phyloP scores from a whole-genome alignment of 2,888 invertebrate species.

The Blera fallax region DNA sequence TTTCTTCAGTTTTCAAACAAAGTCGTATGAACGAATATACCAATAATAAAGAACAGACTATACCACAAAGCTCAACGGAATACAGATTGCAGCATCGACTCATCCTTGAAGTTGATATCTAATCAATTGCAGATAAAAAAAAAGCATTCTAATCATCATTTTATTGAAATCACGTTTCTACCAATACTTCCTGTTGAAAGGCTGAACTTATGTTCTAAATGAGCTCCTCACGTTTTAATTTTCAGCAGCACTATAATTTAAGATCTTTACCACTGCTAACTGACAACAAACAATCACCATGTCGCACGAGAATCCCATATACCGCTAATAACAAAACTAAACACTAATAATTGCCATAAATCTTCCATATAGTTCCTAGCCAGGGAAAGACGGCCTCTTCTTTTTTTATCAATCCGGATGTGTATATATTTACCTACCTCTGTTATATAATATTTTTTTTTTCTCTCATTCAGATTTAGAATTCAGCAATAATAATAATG shows the following conservation, averaged over 20 bases:
- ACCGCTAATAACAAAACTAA: constrained; percentile 37
- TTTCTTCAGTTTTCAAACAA: too few species aligned
- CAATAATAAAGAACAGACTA: too few species aligned
- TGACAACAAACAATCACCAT: constrained; percentile 30
- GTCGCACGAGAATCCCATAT: constrained; percentile 28
- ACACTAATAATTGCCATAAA: constrained; percentile 52
- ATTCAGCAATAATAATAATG: constrained; percentile 13
- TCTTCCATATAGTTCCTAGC: constrained; percentile 14
- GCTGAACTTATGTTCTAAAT: constrained; percentile 44
- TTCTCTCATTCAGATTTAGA: constrained; percentile 19
- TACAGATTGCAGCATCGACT: neutral
- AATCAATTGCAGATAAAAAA: neutral
- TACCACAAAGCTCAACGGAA: too few species aligned
- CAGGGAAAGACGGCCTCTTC: constrained; percentile 2
- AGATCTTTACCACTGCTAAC: constrained; percentile 26
- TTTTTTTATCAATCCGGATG: constrained; percentile 56
- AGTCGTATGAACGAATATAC: too few species aligned
- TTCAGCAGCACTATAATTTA: constrained; percentile 57
- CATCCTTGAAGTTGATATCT: neutral
- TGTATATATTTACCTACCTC: constrained; percentile 36
- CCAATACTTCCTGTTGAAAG: constrained; percentile 31
- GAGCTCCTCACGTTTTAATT: constrained; percentile 60
- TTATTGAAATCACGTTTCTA: constrained; percentile 39
- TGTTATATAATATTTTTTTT: constrained; percentile 40
- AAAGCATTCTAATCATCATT: neutral